Evolutionary conservation across 2,113 vertebrate genomes (phyloP).

Genomic region (Syngnathus floridae): DNA sequence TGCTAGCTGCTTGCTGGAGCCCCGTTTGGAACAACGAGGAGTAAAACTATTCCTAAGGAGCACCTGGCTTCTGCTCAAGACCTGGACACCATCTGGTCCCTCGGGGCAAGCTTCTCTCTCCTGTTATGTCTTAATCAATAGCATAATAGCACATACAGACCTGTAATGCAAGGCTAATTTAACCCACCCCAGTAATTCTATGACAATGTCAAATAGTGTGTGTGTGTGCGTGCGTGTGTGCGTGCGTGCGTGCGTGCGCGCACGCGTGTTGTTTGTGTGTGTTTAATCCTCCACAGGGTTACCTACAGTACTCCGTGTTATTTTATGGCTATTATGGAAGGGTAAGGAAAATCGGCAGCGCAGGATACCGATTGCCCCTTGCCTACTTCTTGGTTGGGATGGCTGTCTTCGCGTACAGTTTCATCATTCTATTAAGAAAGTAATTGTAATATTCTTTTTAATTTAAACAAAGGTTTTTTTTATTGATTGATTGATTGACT

Average conservation of each 20-base stretch:
- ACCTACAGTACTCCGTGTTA: slow-evolving; percentile 93
- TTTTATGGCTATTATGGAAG: slow-evolving; percentile 96
- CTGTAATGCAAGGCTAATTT: slow-evolving; percentile 2
- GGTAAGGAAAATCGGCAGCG: slow-evolving; percentile 84
- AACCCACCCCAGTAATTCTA: neutral
- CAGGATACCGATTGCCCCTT: slow-evolving; percentile 87
- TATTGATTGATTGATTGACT: no score
- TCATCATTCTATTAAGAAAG: slow-evolving; percentile 95
- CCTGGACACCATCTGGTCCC: slow-evolving; percentile 97
- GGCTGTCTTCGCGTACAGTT: slow-evolving; percentile 97
- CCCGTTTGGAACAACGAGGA: slow-evolving; percentile 84
- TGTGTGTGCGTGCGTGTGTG: neutral
- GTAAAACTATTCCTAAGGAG: slow-evolving; percentile 88
- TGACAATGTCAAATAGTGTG: neutral
- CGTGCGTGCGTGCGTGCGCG: neutral
- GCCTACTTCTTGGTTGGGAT: slow-evolving; percentile 97
- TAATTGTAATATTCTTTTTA: slow-evolving; percentile 53
- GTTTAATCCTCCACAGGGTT: slow-evolving; percentile 77
- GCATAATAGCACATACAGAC: slow-evolving; percentile 23
- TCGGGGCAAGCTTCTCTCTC: slow-evolving; percentile 78
- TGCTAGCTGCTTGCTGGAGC: slow-evolving; percentile 85
- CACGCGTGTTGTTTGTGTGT: slow-evolving; percentile 1
- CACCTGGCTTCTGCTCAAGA: slow-evolving; percentile 83
- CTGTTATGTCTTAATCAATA: slow-evolving; percentile 28
- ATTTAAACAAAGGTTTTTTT: neutral